Evolutionary conservation across 1,140 invertebrate genomes (phyloP).

Genomic region (Solen grandis): DNA sequence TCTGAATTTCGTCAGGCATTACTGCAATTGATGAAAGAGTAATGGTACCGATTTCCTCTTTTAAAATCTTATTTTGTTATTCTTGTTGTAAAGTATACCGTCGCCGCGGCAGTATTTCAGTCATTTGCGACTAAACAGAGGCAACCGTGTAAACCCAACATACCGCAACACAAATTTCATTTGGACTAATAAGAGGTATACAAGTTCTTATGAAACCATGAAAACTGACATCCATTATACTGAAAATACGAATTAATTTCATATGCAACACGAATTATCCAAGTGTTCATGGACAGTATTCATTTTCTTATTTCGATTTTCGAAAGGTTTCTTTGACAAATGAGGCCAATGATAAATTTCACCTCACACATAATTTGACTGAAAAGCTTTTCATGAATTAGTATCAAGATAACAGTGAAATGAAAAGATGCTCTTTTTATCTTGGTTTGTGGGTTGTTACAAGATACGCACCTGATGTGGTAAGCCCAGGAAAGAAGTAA

Average conservation of each 20-base stretch:
- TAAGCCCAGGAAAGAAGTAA: conserved; percentile 48
- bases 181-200: no score
- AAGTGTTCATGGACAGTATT: background rate
- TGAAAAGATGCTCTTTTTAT: background rate
- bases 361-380: background rate
- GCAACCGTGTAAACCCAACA: no score
- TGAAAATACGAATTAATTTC: no score
- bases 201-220: no score
- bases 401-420: background rate
- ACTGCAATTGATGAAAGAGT: conserved; percentile 15
- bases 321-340: background rate
- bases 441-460: background rate
- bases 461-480: conserved; percentile 22
- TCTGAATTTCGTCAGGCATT: conserved; percentile 31
- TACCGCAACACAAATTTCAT: no score
- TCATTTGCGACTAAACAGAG: no score
- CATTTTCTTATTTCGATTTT: background rate
- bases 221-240: no score
- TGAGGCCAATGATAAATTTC: background rate
- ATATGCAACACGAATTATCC: no score
- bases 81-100: no score
- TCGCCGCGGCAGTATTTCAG: no score
- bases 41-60: no score
- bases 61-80: no score
- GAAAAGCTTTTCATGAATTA: background rate